phyloP scores from a whole-genome alignment of 2,888 invertebrate species.

The Caenorhabditis angaria region DNA sequence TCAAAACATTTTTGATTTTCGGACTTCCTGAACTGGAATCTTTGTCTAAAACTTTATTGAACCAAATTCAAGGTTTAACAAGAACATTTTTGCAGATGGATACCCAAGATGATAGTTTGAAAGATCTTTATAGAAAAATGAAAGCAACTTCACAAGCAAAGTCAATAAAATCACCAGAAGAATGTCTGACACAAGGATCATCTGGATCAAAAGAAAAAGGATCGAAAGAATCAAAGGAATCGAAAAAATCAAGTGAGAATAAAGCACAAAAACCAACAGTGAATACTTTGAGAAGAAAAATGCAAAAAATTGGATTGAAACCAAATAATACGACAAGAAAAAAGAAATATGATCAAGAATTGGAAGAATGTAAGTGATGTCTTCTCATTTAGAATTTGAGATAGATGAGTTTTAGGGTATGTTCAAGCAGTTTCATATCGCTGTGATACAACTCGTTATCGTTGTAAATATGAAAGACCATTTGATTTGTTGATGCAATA shows the following conservation, averaged over 20 bases:
- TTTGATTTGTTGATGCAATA: neutral
- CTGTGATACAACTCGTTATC: slow-evolving; percentile 7
- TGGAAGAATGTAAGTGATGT: slow-evolving; percentile 6
- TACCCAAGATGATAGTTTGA: neutral
- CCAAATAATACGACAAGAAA: slow-evolving; percentile 3
- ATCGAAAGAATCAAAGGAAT: neutral
- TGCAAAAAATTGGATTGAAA: neutral
- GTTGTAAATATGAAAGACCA: neutral
- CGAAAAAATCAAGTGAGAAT: neutral
- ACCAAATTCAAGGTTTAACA: too few species aligned
- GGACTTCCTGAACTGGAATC: too few species aligned
- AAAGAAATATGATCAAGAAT: slow-evolving; percentile 2
- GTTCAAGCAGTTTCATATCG: slow-evolving; percentile 9
- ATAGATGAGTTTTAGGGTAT: neutral
- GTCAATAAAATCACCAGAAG: neutral
- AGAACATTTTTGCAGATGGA: neutral
- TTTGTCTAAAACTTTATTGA: too few species aligned
- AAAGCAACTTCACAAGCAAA: neutral
- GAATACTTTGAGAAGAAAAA: too few species aligned
- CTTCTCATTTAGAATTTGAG: neutral
- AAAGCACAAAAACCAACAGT: neutral
- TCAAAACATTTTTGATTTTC: too few species aligned
- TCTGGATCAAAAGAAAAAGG: too few species aligned
- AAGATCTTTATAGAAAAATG: neutral
- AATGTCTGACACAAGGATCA: slow-evolving; percentile 7